Percentiles rank a stretch among this genome's conserved stretches.
These are phyloP conservation scores for Malthinus flaveolus DNA, from an alignment of 2,888 invertebrate genomes.

Conservation along the genomic window DNA sequence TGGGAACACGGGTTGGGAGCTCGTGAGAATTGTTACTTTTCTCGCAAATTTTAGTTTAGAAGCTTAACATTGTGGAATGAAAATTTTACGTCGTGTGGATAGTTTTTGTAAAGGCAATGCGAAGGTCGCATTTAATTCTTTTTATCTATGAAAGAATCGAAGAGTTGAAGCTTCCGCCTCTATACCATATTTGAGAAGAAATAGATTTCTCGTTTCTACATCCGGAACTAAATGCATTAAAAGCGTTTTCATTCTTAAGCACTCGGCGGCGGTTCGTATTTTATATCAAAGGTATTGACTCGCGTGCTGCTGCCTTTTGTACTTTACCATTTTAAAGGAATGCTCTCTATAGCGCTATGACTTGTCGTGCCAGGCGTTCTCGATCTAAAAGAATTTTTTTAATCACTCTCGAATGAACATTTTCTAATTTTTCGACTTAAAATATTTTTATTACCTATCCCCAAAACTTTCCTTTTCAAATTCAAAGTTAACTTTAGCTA, in stretches of 20 bases:
- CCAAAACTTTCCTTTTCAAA: background rate
- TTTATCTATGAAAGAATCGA: too few relatives aligned
- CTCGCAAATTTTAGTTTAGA: too few relatives aligned
- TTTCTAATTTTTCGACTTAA: background rate
- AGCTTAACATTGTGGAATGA: too few relatives aligned
- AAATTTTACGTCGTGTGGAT: too few relatives aligned
- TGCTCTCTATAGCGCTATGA: slow-evolving; percentile 21
- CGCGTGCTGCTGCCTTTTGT: slow-evolving; percentile 29
- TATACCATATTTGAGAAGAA: slow-evolving; percentile 25
- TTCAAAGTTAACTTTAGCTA: too few relatives aligned
- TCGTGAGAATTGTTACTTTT: too few relatives aligned
- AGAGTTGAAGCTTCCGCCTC: slow-evolving; percentile 21
- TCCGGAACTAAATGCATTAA: slow-evolving; percentile 33
- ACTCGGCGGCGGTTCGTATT: slow-evolving; percentile 28
- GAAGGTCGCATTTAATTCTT: too few relatives aligned
- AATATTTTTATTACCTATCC: background rate
- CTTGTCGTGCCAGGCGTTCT: slow-evolving; percentile 21
- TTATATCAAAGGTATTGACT: slow-evolving; percentile 34
- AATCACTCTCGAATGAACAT: slow-evolving; percentile 3
- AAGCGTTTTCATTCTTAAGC: slow-evolving; percentile 31
- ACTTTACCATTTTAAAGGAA: slow-evolving; percentile 33
- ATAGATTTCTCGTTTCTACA: slow-evolving; percentile 32
- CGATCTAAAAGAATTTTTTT: slow-evolving; percentile 21
- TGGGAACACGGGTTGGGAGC: background rate
- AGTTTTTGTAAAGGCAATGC: too few relatives aligned